Percentiles rank a stretch among this genome's conserved stretches.
Conservation (phyloP, 2,888 invertebrate genomes). For the Arrhopalites spinosus region DNA sequence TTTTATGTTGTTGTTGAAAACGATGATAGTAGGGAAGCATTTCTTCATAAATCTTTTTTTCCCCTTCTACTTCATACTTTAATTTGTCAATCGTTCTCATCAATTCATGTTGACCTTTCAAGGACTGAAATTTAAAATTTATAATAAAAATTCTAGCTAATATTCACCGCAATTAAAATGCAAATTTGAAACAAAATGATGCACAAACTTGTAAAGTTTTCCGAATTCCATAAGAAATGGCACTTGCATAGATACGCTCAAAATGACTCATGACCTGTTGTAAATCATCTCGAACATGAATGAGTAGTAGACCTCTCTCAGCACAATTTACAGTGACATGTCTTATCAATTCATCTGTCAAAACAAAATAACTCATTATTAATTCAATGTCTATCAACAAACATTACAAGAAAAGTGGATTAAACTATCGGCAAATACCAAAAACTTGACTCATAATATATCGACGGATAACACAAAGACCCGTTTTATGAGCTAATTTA, state of each 20-base stretch:
- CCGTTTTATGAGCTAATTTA: constrained; percentile 4
- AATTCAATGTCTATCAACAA: no score
- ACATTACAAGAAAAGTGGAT: no score
- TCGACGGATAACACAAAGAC: constrained; percentile 19
- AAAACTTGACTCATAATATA: constrained; percentile 22
- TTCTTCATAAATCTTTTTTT: constrained; percentile 25
- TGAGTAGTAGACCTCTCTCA: constrained; percentile 27
- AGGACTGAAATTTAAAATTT: background rate
- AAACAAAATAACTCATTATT: background rate
- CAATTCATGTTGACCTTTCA: constrained; percentile 3
- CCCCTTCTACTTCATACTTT: constrained; percentile 25
- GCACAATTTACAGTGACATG: constrained; percentile 22
- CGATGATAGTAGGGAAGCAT: constrained; percentile 21
- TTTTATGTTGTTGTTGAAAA: constrained; percentile 5
- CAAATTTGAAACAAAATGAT: no score
- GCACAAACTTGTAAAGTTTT: constrained; percentile 22
- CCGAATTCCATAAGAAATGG: constrained; percentile 26
- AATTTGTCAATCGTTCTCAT: constrained; percentile 16
- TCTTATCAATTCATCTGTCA: constrained; percentile 31
- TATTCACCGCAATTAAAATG: background rate
- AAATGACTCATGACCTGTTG: background rate
- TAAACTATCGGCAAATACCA: no score
- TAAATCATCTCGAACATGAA: constrained; percentile 20
- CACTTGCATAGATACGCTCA: constrained; percentile 26
- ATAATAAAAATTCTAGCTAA: no score